Percentiles rank a stretch among this genome's conserved stretches.
Conservation (phyloP, 2,797 vertebrate genomes). For the Glyptemys insculpta region DNA sequence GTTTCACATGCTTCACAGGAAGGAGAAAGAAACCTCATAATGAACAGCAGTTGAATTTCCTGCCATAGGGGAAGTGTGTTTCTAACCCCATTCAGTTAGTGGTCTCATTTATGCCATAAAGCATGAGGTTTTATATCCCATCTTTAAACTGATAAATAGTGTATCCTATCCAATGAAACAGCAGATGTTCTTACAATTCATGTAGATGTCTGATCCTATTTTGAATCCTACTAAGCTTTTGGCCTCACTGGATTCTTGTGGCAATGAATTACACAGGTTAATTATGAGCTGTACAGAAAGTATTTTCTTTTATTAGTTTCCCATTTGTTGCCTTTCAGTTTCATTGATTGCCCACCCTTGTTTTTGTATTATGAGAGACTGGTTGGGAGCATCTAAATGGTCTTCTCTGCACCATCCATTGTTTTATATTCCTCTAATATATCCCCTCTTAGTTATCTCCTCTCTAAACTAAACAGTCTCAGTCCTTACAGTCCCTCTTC, state of each 20-base stretch:
- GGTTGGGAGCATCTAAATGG: background rate
- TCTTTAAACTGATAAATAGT: background rate
- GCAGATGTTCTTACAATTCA: background rate
- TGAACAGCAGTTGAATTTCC: background rate
- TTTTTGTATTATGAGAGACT: background rate
- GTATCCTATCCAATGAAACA: background rate
- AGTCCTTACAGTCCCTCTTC: conserved; percentile 11
- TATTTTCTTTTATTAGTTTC: background rate
- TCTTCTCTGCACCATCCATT: background rate
- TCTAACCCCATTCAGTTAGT: background rate
- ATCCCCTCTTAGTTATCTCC: background rate
- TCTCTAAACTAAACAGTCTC: conserved; percentile 5
- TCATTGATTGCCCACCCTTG: background rate
- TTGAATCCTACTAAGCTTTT: background rate
- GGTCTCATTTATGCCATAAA: background rate
- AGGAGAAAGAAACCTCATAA: background rate
- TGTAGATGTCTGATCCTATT: background rate
- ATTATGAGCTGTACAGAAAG: conserved; percentile 2
- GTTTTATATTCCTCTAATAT: background rate
- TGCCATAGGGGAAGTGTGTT: background rate
- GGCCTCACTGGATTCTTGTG: background rate
- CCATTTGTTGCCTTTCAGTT: background rate
- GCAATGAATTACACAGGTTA: background rate
- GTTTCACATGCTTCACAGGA: background rate
- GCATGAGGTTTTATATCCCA: background rate